Evolutionary conservation across 2,888 invertebrate species (phyloP).

Genomic region (Blastobasis adustella): DNA sequence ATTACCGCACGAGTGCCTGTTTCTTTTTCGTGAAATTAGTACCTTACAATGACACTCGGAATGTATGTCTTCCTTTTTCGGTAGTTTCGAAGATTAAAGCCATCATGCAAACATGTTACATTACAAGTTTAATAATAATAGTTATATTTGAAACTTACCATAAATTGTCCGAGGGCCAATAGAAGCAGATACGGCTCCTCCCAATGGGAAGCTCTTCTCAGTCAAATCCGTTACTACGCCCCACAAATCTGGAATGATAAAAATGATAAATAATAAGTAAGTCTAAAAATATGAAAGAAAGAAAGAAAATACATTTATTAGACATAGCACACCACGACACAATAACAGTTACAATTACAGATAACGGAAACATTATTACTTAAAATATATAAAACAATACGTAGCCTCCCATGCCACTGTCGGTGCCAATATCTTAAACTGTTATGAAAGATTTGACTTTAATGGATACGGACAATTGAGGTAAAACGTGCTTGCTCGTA

Average conservation of each 20-base stretch:
- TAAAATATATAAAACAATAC: not conserved
- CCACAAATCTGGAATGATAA: conserved; percentile 50
- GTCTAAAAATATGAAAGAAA: not conserved
- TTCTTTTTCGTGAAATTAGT: no score
- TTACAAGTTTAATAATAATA: not conserved
- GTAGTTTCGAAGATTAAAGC: not conserved
- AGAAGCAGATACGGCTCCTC: conserved; percentile 42
- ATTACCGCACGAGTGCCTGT: no score
- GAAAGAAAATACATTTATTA: no score
- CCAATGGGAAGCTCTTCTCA: conserved; percentile 33
- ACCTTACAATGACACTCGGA: not conserved
- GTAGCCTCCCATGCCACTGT: no score
- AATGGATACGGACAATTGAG: not conserved
- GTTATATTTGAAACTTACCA: conserved; percentile 17
- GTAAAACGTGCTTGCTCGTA: not conserved
- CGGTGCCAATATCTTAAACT: not conserved
- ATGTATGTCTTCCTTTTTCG: not conserved
- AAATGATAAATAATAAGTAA: not conserved
- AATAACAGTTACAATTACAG: no score
- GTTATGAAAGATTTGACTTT: not conserved
- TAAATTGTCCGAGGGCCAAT: conserved; percentile 51
- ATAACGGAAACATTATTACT: not conserved
- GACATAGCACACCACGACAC: no score
- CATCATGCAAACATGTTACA: not conserved
- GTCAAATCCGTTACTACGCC: conserved; percentile 34